These are phyloP conservation scores for Camelus dromedarius DNA, from an alignment of 2,113 vertebrate species.

Conservation along the genomic window DNA sequence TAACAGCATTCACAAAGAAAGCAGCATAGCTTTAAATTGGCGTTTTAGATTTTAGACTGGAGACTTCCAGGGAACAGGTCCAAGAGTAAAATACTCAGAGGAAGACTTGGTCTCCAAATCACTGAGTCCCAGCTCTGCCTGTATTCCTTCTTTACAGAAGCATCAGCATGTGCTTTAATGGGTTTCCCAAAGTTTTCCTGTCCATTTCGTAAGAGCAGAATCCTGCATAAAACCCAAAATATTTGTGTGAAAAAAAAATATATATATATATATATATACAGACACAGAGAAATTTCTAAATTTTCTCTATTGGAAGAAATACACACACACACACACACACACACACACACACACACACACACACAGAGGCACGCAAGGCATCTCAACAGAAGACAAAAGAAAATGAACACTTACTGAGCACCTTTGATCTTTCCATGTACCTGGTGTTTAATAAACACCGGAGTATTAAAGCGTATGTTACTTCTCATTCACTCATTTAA, in stretches of 20 bases:
- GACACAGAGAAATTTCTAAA: background rate
- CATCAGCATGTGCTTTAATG: background rate
- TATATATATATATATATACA: background rate
- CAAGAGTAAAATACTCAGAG: background rate
- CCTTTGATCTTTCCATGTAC: background rate
- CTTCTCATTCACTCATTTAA: background rate
- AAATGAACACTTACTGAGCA: background rate
- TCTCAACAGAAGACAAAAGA: background rate
- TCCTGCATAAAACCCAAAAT: background rate
- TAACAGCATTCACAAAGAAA: background rate
- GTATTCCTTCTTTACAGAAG: background rate
- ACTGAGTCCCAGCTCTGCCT: background rate
- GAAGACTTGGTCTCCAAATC: conserved; percentile 35
- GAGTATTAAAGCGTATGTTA: background rate
- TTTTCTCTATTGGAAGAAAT: background rate
- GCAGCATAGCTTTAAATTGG: background rate
- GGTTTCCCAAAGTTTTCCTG: conserved; percentile 10
- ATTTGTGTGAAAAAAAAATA: background rate
- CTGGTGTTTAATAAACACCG: background rate
- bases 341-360: background rate
- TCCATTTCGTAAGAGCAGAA: background rate
- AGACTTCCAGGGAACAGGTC: background rate
- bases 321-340: background rate
- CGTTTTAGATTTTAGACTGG: background rate
- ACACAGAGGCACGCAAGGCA: background rate